A percentile compares a stretch with the other conserved stretches of the same genome.
These are phyloP conservation scores for Psammodynastes pulverulentus DNA, from an alignment of 2,113 vertebrate species.

Conservation along the genomic window DNA sequence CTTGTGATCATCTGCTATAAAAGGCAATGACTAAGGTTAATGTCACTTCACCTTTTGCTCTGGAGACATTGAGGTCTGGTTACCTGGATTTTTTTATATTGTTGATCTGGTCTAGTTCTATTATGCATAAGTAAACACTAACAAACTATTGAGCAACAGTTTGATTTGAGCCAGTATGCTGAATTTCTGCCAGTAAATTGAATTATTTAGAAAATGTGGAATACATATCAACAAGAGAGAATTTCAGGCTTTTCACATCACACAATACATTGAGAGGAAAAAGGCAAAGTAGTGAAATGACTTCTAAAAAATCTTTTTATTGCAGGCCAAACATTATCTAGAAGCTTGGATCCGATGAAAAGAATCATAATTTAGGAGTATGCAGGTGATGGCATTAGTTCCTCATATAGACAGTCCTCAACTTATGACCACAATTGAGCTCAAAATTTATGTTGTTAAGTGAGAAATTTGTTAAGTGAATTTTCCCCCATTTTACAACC, in stretches of 20 bases:
- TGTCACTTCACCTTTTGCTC: not conserved
- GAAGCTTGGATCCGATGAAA: not conserved
- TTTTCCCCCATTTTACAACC: too few relatives aligned
- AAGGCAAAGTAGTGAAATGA: not conserved
- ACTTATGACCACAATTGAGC: too few relatives aligned
- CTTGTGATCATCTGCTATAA: not conserved
- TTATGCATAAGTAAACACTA: not conserved
- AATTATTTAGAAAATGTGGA: not conserved
- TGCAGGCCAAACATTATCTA: not conserved
- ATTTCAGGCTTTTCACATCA: not conserved
- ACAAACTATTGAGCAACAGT: not conserved
- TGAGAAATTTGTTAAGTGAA: too few relatives aligned
- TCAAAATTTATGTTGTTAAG: too few relatives aligned
- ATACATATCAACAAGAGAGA: not conserved
- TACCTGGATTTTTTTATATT: not conserved
- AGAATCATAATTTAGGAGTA: not conserved
- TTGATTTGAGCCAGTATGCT: not conserved
- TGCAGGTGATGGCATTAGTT: not conserved
- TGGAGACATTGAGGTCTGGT: not conserved
- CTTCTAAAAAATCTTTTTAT: not conserved
- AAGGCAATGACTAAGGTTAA: constrained; percentile 29
- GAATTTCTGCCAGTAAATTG: not conserved
- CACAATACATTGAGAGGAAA: not conserved
- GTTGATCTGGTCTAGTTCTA: not conserved
- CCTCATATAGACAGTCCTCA: not conserved